Evolutionary conservation across 64 coral and sea anemone species (phyloP).

Genomic region (Porites lutea): DNA sequence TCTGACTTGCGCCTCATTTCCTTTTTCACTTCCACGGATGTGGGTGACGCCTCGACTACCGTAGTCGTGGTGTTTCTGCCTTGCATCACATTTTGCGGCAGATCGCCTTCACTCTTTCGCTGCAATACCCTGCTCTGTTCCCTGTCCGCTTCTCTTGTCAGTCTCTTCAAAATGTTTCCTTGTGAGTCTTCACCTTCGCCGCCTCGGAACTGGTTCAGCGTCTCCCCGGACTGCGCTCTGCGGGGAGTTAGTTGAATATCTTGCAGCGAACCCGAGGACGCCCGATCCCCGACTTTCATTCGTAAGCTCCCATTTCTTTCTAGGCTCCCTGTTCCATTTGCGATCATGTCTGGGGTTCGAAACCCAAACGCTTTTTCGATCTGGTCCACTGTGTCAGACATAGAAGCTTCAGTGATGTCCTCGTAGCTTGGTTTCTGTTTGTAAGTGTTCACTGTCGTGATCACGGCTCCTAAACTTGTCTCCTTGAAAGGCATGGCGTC

Average conservation of each 20-base stretch:
- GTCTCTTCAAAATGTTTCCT: slow-evolving; percentile 20
- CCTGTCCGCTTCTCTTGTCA: slow-evolving; percentile 11
- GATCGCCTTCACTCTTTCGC: slow-evolving; percentile 46
- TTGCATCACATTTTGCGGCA: slow-evolving; percentile 11
- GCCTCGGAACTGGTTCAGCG: slow-evolving; percentile 13
- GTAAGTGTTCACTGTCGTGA: slow-evolving; percentile 85
- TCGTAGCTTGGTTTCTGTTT: slow-evolving; percentile 71
- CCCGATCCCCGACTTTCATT: background rate
- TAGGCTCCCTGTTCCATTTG: slow-evolving; percentile 30
- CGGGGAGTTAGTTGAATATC: slow-evolving; percentile 26
- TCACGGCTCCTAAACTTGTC: slow-evolving; percentile 85
- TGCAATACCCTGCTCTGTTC: background rate
- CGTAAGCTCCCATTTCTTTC: slow-evolving; percentile 23
- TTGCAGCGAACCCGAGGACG: slow-evolving; percentile 1
- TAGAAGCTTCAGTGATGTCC: slow-evolving; percentile 76
- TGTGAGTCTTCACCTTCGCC: slow-evolving; percentile 35
- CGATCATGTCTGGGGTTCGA: slow-evolving; percentile 57
- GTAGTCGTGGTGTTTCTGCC: slow-evolving; percentile 20
- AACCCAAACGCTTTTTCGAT: slow-evolving; percentile 92
- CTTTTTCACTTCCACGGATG: slow-evolving; percentile 19
- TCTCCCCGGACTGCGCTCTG: slow-evolving; percentile 29
- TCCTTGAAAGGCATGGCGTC: slow-evolving; percentile 82
- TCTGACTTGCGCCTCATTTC: slow-evolving; percentile 62
- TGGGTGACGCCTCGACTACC: slow-evolving; percentile 38
- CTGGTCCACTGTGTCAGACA: slow-evolving; percentile 92